Conservation (phyloP, 2,888 invertebrate genomes). For the Microdon myrmicae region DNA sequence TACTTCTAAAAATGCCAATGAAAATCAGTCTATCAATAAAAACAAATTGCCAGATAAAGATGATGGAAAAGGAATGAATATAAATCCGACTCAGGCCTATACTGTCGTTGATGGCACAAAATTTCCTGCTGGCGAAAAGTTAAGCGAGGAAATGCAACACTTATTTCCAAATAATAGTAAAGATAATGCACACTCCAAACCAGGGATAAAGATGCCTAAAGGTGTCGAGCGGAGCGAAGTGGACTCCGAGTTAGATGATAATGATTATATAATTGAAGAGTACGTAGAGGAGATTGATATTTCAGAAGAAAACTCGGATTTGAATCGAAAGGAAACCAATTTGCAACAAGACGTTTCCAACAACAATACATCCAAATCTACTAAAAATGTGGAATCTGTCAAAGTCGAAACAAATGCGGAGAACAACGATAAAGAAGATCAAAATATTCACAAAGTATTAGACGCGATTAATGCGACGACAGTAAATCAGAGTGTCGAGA, state of each 20-base stretch:
- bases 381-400: no score
- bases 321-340: no score
- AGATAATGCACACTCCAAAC: no score
- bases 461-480: conserved; percentile 39
- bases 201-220: no score
- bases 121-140: no score
- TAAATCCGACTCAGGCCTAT: conserved; percentile 55
- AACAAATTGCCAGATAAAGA: background rate
- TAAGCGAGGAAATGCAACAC: no score
- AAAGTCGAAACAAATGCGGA: conserved; percentile 54
- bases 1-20: conserved; percentile 12
- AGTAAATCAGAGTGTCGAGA: conserved; percentile 21
- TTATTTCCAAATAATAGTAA: no score
- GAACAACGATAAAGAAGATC: conserved; percentile 25
- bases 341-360: no score
- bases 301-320: no score
- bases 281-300: no score
- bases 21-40: background rate
- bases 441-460: background rate
- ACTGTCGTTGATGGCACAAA: conserved; percentile 77
- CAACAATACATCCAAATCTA: no score
- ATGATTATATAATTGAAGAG: no score
- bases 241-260: background rate
- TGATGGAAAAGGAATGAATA: conserved; percentile 8
- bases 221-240: background rate